phyloP scores from a whole-genome alignment of 2,113 vertebrate genomes.

The Phylloscopus trochilus region DNA sequence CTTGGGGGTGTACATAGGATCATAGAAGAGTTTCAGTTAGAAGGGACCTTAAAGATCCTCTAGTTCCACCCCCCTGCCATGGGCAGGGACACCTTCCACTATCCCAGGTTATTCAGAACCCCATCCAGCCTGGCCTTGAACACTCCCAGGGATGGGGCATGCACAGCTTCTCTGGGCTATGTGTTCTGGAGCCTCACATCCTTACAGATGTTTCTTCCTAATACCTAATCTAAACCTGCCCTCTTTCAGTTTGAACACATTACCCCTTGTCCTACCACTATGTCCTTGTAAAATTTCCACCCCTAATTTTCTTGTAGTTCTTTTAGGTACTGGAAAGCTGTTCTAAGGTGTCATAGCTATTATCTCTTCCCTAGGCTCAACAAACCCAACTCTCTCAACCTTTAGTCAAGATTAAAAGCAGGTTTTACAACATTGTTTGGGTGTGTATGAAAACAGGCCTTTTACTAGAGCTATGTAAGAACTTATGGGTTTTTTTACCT shows the following conservation, averaged over 20 bases:
- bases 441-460: neutral
- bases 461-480: neutral
- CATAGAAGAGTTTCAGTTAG: neutral
- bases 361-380: neutral
- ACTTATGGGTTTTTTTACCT: neutral
- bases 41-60: neutral
- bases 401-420: neutral
- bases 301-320: neutral
- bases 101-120: neutral
- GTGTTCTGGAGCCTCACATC: neutral
- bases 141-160: neutral
- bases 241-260: neutral
- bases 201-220: neutral
- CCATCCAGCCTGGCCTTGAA: neutral
- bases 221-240: neutral
- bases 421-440: neutral
- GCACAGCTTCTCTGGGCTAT: neutral
- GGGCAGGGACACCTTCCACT: neutral
- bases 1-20: neutral
- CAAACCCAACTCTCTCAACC: neutral
- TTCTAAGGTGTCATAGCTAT: neutral
- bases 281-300: neutral
- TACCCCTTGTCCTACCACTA: neutral
- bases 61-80: neutral
- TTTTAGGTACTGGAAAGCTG: neutral